These are phyloP conservation scores for Spea bombifrons DNA, from an alignment of 2,113 vertebrate species.

Conservation along the genomic window DNA sequence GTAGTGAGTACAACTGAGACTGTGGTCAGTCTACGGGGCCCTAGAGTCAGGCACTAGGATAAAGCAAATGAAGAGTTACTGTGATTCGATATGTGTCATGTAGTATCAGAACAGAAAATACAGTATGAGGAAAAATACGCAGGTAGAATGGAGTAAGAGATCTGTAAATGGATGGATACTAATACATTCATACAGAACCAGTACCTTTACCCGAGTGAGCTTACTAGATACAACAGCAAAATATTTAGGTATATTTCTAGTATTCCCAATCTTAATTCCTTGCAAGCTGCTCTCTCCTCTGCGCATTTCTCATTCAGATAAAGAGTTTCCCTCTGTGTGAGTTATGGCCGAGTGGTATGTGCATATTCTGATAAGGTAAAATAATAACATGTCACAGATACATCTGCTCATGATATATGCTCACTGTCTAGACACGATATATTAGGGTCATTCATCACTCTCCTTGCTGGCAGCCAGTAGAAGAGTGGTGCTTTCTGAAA, in stretches of 20 bases:
- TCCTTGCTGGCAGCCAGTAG: slow-evolving; percentile 51
- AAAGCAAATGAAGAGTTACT: no score
- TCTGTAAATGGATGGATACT: no score
- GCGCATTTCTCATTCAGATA: slow-evolving; percentile 38
- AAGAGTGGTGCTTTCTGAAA: slow-evolving; percentile 29
- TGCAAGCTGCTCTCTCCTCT: slow-evolving; percentile 9
- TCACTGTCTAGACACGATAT: slow-evolving; percentile 67
- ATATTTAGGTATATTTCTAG: background rate
- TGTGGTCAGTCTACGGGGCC: no score
- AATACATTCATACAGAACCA: slow-evolving; percentile 1
- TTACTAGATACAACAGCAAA: no score
- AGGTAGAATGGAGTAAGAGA: no score
- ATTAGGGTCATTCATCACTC: slow-evolving; percentile 75
- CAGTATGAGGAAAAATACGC: no score
- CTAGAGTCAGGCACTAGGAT: no score
- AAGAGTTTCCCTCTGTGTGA: slow-evolving; percentile 50
- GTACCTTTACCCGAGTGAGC: slow-evolving; percentile 1
- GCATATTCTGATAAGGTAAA: slow-evolving; percentile 74
- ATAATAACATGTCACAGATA: slow-evolving; percentile 81
- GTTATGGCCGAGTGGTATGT: slow-evolving; percentile 58
- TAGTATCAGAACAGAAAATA: no score
- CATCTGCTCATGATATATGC: slow-evolving; percentile 66
- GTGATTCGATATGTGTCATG: no score
- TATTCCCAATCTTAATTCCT: background rate
- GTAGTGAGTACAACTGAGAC: no score